Evolutionary conservation across 53 echinoderm and acorn worm species (phyloP).

Genomic region (Glandiceps talaboti): DNA sequence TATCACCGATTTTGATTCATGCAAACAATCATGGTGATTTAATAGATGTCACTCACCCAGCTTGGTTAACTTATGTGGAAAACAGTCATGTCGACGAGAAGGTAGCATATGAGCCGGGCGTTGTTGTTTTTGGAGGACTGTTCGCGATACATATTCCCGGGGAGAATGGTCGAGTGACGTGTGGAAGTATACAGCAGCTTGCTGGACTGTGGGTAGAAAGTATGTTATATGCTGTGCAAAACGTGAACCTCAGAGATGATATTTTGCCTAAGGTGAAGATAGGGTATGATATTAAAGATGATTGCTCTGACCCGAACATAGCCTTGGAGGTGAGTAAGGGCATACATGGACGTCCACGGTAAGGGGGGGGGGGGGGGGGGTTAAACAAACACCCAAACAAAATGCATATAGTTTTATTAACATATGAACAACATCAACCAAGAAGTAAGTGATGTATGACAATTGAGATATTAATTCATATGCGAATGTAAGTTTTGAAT

Average conservation of each 20-base stretch:
- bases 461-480: too few relatives aligned
- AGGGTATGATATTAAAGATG: constrained; percentile 75
- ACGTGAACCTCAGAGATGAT: constrained; percentile 51
- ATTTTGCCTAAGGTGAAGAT: constrained; percentile 42
- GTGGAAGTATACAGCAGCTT: constrained; percentile 35
- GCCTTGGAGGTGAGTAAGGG: constrained; percentile 75
- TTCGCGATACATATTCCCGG: constrained; percentile 60
- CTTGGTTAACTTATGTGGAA: too few relatives aligned
- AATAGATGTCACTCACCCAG: too few relatives aligned
- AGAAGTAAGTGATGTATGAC: too few relatives aligned
- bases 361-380: neutral
- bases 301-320: constrained; percentile 77
- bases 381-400: neutral
- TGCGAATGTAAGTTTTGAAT: too few relatives aligned
- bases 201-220: constrained; percentile 83
- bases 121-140: constrained; percentile 59
- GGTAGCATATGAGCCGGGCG: constrained; percentile 39
- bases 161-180: constrained; percentile 26
- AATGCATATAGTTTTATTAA: neutral
- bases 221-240: constrained; percentile 81
- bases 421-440: too few relatives aligned
- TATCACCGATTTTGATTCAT: too few relatives aligned
- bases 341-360: neutral
- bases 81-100: constrained; percentile 3
- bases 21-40: too few relatives aligned